Evolutionary conservation across 2,888 invertebrate species (phyloP).

Genomic region (Brenthis hecate): DNA sequence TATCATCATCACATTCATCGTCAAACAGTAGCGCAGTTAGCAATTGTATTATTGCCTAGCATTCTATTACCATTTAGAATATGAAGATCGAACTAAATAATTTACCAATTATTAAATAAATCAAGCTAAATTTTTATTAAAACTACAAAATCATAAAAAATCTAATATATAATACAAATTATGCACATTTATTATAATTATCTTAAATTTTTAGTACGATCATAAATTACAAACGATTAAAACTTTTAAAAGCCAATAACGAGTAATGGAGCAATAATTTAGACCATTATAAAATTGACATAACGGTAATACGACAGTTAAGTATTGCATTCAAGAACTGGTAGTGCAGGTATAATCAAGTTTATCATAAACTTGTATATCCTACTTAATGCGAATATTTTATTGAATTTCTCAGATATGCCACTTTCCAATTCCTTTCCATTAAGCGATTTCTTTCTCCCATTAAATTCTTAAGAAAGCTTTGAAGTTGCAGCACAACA

Average conservation of each 20-base stretch:
- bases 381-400: conserved; percentile 3
- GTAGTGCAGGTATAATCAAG: conserved; percentile 9
- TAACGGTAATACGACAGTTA: conserved; percentile 25
- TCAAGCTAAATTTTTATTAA: too few relatives aligned
- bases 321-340: conserved; percentile 19
- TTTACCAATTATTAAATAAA: too few relatives aligned
- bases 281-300: conserved; percentile 17
- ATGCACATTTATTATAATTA: too few relatives aligned
- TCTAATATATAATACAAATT: too few relatives aligned
- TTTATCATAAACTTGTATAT: conserved; percentile 3
- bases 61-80: too few relatives aligned
- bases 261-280: conserved; percentile 1
- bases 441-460: not conserved
- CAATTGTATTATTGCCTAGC: too few relatives aligned
- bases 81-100: too few relatives aligned
- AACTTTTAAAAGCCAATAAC: not conserved
- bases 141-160: too few relatives aligned
- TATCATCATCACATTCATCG: too few relatives aligned
- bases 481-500: not conserved
- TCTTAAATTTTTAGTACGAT: not conserved
- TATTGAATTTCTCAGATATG: not conserved
- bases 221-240: conserved; percentile 12
- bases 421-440: not conserved
- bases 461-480: not conserved
- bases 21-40: too few relatives aligned